These are phyloP conservation scores for Psammodynastes pulverulentus DNA, from an alignment of 2,113 vertebrate genomes.

Conservation along the genomic window DNA sequence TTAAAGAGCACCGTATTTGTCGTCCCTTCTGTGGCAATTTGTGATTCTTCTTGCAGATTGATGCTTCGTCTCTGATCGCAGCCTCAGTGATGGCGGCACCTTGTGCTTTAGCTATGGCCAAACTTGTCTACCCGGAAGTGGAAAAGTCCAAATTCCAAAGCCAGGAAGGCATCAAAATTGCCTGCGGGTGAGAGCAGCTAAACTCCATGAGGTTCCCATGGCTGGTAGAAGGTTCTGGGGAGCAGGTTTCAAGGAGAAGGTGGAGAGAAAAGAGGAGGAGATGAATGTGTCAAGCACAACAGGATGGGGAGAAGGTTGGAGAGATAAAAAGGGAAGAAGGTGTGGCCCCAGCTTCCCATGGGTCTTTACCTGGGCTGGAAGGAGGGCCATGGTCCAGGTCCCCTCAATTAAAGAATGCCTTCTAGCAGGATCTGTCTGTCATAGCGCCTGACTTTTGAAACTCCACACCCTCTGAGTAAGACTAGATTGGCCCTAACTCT, in stretches of 20 bases:
- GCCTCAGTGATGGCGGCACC: constrained; percentile 97
- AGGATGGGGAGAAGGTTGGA: neutral
- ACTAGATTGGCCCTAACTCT: neutral
- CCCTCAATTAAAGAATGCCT: neutral
- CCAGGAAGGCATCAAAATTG: constrained; percentile 63
- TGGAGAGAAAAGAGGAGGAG: neutral
- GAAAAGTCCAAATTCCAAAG: constrained; percentile 79
- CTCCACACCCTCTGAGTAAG: neutral
- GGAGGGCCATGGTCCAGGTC: neutral
- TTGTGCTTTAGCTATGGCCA: constrained; percentile 88
- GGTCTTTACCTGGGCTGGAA: neutral
- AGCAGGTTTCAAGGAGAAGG: neutral
- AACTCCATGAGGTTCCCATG: neutral
- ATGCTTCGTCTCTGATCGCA: constrained; percentile 82
- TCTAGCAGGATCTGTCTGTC: neutral
- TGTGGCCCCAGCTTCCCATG: neutral
- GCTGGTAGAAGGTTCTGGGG: too few species aligned
- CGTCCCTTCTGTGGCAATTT: neutral
- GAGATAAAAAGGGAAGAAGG: neutral
- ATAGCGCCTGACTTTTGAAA: neutral
- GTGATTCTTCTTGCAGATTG: constrained; percentile 74
- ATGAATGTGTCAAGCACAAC: too few species aligned
- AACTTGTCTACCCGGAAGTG: constrained; percentile 88
- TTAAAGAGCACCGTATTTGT: neutral
- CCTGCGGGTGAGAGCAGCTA: constrained; percentile 56